Evolutionary conservation across 2,797 vertebrate species (phyloP).

Genomic region (Gephyroberyx darwinii): DNA sequence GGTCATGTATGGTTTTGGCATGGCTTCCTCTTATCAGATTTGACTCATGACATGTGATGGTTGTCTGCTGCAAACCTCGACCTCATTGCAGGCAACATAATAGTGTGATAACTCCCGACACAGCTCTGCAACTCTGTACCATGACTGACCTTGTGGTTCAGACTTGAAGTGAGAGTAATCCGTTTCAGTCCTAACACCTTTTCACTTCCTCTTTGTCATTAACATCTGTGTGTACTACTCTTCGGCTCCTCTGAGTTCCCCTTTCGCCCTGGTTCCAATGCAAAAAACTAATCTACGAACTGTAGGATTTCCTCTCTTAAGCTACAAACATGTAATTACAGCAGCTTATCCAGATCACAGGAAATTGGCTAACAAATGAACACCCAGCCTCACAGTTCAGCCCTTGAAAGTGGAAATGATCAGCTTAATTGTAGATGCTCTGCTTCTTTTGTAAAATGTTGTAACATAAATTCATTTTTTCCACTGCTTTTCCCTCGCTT

Average conservation of each 20-base stretch:
- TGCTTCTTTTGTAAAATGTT: not conserved
- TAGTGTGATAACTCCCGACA: too few relatives aligned
- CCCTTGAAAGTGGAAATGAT: not conserved
- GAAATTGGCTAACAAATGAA: not conserved
- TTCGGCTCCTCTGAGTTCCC: not conserved
- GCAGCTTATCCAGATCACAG: not conserved
- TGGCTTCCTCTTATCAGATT: constrained; percentile 14
- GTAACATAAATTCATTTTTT: not conserved
- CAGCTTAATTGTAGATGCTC: not conserved
- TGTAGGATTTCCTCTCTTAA: constrained; percentile 2
- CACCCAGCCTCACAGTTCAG: not conserved
- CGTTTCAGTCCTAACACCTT: not conserved
- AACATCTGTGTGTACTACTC: not conserved
- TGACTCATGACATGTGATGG: not conserved
- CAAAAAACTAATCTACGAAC: not conserved
- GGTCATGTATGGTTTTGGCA: not conserved
- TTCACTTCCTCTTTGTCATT: constrained; percentile 42
- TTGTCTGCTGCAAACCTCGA: constrained; percentile 1
- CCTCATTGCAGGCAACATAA: not conserved
- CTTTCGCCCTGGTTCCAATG: not conserved
- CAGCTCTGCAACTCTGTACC: not conserved
- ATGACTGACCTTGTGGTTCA: not conserved
- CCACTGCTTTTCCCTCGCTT: not conserved
- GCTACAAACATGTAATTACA: not conserved
- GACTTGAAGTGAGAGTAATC: not conserved